phyloP scores from a whole-genome alignment of 1,140 invertebrate species.

The Drosophila tani region DNA sequence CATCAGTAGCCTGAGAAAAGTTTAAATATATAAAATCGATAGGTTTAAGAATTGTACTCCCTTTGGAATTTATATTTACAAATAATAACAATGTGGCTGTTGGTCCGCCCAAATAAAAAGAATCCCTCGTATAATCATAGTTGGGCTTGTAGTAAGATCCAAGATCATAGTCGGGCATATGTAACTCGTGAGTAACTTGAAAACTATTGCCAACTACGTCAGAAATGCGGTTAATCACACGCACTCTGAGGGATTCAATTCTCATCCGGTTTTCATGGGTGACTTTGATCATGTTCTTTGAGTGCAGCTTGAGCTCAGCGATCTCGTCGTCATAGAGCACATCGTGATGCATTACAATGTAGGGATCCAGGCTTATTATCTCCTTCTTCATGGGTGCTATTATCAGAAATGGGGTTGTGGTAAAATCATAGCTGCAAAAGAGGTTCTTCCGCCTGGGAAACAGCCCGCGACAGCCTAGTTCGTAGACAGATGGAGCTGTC shows the following conservation, averaged over 20 bases:
- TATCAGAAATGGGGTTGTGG: constrained; percentile 90
- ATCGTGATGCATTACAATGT: constrained; percentile 94
- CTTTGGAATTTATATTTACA: constrained; percentile 34
- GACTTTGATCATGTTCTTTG: constrained; percentile 91
- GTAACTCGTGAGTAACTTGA: constrained; percentile 87
- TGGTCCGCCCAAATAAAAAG: constrained; percentile 76
- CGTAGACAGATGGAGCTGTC: constrained; percentile 85
- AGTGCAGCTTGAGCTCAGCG: constrained; percentile 93
- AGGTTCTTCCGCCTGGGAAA: constrained; percentile 86
- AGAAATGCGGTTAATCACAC: constrained; percentile 89
- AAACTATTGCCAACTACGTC: constrained; percentile 88
- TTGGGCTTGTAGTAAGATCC: background rate
- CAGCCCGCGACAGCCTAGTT: constrained; percentile 96
- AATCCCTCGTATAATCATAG: constrained; percentile 82
- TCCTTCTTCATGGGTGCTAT: constrained; percentile 96
- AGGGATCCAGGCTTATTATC: constrained; percentile 92
- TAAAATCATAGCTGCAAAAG: constrained; percentile 92
- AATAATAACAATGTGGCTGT: constrained; percentile 87
- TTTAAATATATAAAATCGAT: no score
- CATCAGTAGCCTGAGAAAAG: constrained; percentile 93
- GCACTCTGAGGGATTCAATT: constrained; percentile 86
- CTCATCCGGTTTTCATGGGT: background rate
- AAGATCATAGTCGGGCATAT: background rate
- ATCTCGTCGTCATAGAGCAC: constrained; percentile 95
- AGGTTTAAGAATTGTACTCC: no score